Evolutionary conservation across 2,888 invertebrate genomes (phyloP).

Genomic region (Sesia apiformis): DNA sequence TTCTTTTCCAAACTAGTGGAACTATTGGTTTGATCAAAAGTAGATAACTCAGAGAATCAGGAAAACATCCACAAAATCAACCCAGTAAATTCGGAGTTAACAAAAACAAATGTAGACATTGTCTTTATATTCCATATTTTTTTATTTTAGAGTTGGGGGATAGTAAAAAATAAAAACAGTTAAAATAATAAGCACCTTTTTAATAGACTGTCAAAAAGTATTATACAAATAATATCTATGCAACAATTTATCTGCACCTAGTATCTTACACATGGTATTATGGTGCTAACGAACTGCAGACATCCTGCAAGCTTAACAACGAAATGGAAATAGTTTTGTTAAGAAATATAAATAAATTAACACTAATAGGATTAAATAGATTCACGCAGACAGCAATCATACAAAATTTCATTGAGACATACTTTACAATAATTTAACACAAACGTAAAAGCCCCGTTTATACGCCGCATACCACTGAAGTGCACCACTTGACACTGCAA

Average conservation of each 20-base stretch:
- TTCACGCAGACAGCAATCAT: constrained; percentile 50
- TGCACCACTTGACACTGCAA: no score
- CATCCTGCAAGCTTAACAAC: constrained; percentile 33
- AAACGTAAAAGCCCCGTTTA: neutral
- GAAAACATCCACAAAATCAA: no score
- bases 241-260: constrained; percentile 46
- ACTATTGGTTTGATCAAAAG: no score
- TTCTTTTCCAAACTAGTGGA: no score
- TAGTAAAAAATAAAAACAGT: constrained; percentile 7
- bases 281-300: constrained; percentile 46
- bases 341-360: constrained; percentile 41
- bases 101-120: no score
- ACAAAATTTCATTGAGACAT: constrained; percentile 35
- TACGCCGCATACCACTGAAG: no score
- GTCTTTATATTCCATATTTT: no score
- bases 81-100: no score
- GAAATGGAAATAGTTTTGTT: constrained; percentile 30
- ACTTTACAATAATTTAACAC: constrained; percentile 40
- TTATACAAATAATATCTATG: constrained; percentile 57
- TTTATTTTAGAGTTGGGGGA: no score
- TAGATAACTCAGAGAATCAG: no score
- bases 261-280: constrained; percentile 33
- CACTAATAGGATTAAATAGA: constrained; percentile 68
- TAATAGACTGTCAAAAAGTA: constrained; percentile 66
- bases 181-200: constrained; percentile 65